Evolutionary conservation across 2,888 invertebrate species (phyloP).

Genomic region (Dusona sp.): DNA sequence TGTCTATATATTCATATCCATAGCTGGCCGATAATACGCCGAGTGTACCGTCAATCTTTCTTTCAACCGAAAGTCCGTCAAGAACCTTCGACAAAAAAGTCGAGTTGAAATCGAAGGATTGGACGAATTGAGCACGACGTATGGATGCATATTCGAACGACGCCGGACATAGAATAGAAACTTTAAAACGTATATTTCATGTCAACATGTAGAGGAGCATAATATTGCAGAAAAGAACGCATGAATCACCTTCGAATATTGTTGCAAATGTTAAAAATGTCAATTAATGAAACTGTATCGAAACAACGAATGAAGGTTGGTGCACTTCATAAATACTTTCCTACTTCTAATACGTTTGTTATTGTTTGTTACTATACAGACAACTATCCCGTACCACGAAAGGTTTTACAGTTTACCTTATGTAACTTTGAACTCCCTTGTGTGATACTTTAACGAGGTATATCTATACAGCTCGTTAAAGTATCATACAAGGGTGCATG

Average conservation of each 20-base stretch:
- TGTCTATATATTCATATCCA: constrained; percentile 11
- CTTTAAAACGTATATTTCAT: not conserved
- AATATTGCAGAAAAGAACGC: not conserved
- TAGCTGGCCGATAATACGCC: constrained; percentile 38
- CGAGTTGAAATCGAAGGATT: constrained; percentile 55
- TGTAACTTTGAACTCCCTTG: constrained; percentile 58
- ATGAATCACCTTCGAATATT: not conserved
- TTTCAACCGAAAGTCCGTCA: constrained; percentile 47
- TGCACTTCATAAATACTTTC: not conserved
- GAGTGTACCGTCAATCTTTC: constrained; percentile 46
- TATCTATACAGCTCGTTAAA: not conserved
- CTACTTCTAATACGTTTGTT: not conserved
- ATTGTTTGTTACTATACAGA: not conserved
- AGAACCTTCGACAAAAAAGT: constrained; percentile 52
- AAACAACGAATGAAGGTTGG: not conserved
- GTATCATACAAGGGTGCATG: not conserved
- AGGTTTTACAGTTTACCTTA: constrained; percentile 53
- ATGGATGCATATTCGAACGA: constrained; percentile 22
- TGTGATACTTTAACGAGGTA: constrained; percentile 49
- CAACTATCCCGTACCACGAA: constrained; percentile 1
- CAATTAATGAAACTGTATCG: not conserved
- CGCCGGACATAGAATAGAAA: not conserved
- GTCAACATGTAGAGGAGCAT: not conserved
- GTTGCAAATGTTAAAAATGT: not conserved
- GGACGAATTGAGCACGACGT: constrained; percentile 30